Conservation (phyloP, 2,888 invertebrate genomes). For the Laothoe populi region DNA sequence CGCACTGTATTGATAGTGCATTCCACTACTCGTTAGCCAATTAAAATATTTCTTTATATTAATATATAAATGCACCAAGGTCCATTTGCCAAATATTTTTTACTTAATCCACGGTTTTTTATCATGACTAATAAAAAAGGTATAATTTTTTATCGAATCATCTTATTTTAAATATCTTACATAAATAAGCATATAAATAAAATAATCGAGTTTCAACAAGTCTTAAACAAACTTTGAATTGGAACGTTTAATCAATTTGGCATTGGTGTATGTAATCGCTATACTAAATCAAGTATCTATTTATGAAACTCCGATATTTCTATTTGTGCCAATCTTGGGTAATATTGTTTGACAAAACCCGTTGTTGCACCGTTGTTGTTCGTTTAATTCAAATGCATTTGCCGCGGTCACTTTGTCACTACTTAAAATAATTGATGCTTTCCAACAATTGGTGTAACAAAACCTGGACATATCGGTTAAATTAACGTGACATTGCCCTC, state of each 20-base stretch:
- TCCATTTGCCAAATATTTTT: not conserved
- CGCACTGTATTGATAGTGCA: no score
- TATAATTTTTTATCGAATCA: not conserved
- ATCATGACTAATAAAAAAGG: not conserved
- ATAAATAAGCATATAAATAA: not conserved
- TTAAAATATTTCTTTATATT: not conserved
- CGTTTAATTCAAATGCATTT: not conserved
- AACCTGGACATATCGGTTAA: conserved; percentile 47
- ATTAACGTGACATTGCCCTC: conserved; percentile 57
- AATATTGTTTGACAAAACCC: not conserved
- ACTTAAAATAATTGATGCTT: conserved; percentile 28
- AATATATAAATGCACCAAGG: not conserved
- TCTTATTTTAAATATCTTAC: not conserved
- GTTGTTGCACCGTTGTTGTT: conserved; percentile 5
- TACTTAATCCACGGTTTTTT: not conserved
- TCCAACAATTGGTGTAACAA: conserved; percentile 40
- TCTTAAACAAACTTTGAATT: not conserved
- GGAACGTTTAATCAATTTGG: not conserved
- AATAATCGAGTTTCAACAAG: not conserved
- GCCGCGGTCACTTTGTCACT: conserved; percentile 12
- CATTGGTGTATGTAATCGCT: not conserved
- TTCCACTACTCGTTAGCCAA: no score
- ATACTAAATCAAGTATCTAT: not conserved
- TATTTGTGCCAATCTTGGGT: not conserved
- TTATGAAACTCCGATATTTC: not conserved